A percentile compares a stretch with the other conserved stretches of the same genome.
phyloP scores from a whole-genome alignment of 2,888 invertebrate species.

The Dasysyrphus tricinctus region DNA sequence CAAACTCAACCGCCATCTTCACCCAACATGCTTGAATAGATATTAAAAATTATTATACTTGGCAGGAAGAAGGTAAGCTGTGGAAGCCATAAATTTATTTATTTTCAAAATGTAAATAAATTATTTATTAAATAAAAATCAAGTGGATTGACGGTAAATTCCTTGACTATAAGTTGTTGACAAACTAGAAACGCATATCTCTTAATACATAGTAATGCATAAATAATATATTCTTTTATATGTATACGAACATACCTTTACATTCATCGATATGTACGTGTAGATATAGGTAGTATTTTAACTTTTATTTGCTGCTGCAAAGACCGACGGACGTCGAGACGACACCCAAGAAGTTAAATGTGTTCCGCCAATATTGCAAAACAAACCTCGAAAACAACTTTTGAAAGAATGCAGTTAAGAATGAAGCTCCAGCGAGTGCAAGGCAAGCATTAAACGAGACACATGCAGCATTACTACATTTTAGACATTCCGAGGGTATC shows the following conservation, averaged over 20 bases:
- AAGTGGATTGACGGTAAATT: slow-evolving; percentile 5
- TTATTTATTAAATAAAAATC: not conserved
- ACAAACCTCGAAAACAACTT: slow-evolving; percentile 61
- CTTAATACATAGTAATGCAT: not conserved
- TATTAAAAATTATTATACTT: no score
- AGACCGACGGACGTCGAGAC: not conserved
- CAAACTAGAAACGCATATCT: slow-evolving; percentile 31
- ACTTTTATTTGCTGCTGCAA: slow-evolving; percentile 34
- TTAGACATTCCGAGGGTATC: slow-evolving; percentile 41
- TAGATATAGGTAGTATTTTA: not conserved
- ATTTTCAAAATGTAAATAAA: no score
- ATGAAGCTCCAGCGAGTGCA: slow-evolving; percentile 62
- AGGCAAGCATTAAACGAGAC: slow-evolving; percentile 61
- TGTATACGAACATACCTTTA: not conserved
- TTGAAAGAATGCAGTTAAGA: slow-evolving; percentile 69
- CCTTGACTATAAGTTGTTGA: slow-evolving; percentile 52
- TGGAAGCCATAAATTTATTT: no score
- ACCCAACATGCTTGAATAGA: no score
- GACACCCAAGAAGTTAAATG: slow-evolving; percentile 58
- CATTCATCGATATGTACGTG: not conserved
- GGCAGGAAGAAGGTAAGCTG: no score
- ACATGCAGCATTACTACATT: slow-evolving; percentile 54
- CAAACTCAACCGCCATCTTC: no score
- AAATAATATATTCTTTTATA: not conserved
- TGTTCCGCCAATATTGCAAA: slow-evolving; percentile 58